Base-by-base conservation (phyloP, 2,888 invertebrate genomes). In the Campoletis raptor region DNA sequence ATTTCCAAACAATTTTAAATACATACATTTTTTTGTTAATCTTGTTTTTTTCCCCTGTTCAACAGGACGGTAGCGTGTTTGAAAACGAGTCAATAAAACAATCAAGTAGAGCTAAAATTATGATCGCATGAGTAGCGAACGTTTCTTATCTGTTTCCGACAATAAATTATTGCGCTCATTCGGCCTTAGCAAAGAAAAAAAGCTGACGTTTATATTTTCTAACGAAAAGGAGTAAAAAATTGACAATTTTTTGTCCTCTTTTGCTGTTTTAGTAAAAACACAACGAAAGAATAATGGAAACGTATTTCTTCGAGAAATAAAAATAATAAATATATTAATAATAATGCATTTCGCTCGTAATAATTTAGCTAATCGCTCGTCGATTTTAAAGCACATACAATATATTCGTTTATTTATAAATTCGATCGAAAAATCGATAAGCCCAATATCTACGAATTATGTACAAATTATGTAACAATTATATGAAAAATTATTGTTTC, bases 391-490 rank as follows among this genome's bases (percentile, higher is more conserved):
- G 9, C 30, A n/a, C 2, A 42, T 15, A 45, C 54, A 15, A n/a
- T 36, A 45, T 61, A 40, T 36, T 36, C 9, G 30, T 24, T 15
- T 42, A 24, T 57, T 7, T 61, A 37, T 6, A 54, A 42, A 61
- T 30, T 36, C 21, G 42, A 57, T 12, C 57, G 15, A 42, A 9
- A 24, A 30, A 54, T 42, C 40, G 15, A 21, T 1, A 40, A 57
- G n/a, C 21, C n/a, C 21, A 54, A 52, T 77, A 77, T 86, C 76
- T 84, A 86, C 84, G 76, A 82, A 78, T 80, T 21, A 87, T 88
- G 86, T 85, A 86, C 86, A 88, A 86, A 85, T 85, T 73, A 85
- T 84, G 73, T 85, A 81, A 87, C 77, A 78, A 78, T 83, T 85
- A 64, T 87, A 77, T 80, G 78, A 85, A 61, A 64, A 57, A 76